These are phyloP conservation scores for Oligia strigilis DNA, from an alignment of 2,888 invertebrate genomes.

Conservation along the genomic window DNA sequence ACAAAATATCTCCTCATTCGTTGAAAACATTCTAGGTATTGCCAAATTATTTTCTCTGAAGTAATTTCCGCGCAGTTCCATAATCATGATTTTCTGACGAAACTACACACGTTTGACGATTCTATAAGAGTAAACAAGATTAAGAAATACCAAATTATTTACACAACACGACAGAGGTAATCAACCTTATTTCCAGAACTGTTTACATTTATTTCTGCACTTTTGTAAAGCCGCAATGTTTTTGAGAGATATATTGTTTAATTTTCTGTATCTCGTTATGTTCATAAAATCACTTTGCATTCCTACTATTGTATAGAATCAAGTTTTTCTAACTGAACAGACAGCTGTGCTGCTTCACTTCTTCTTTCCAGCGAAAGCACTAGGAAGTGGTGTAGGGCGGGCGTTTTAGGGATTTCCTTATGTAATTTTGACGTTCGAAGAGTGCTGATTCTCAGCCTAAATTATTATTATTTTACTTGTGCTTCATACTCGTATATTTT, in stretches of 20 bases:
- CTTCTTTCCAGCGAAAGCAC: neutral
- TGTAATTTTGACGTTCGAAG: neutral
- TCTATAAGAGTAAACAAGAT: slow-evolving; percentile 50
- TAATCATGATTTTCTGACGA: slow-evolving; percentile 39
- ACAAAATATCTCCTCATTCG: slow-evolving; percentile 28
- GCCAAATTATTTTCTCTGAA: slow-evolving; percentile 53
- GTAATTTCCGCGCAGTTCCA: slow-evolving; percentile 36
- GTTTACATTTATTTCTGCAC: neutral
- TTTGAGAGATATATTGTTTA: neutral
- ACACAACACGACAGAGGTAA: slow-evolving; percentile 39
- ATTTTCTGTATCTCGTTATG: neutral
- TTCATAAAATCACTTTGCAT: neutral
- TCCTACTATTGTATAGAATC: neutral
- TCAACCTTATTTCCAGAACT: slow-evolving; percentile 19
- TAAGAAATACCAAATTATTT: slow-evolving; percentile 47
- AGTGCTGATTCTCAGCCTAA: neutral
- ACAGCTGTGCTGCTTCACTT: neutral
- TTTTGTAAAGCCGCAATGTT: neutral
- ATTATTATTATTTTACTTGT: neutral
- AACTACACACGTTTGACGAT: slow-evolving; percentile 41
- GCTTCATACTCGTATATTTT: neutral
- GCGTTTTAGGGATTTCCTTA: neutral
- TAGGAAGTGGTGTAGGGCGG: neutral
- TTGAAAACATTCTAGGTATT: slow-evolving; percentile 28
- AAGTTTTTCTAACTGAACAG: neutral